phyloP scores from a whole-genome alignment of 1,140 invertebrate species.

The Uloborus diversus region DNA sequence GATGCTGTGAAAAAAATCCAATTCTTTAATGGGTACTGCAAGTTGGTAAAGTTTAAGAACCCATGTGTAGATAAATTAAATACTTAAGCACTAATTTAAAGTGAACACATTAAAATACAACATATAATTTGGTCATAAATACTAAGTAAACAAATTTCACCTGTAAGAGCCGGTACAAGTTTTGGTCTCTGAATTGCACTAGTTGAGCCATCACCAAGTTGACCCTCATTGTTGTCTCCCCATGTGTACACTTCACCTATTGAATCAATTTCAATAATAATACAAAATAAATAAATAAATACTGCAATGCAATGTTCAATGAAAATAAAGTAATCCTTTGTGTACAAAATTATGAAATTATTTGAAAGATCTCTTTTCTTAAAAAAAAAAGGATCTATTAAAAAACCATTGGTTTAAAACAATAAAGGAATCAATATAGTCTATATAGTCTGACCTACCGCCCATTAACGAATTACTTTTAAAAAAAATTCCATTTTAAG shows the following conservation, averaged over 20 bases:
- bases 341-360: background rate
- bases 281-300: background rate
- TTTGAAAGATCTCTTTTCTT: background rate
- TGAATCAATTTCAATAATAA: too few relatives aligned
- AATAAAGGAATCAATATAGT: too few relatives aligned
- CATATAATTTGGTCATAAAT: too few relatives aligned
- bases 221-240: constrained; percentile 95
- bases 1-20: too few relatives aligned
- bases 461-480: background rate
- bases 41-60: too few relatives aligned
- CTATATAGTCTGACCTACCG: background rate
- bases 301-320: background rate
- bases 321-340: background rate
- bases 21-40: too few relatives aligned
- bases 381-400: background rate
- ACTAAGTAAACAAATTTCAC: constrained; percentile 62
- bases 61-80: too few relatives aligned
- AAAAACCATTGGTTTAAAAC: too few relatives aligned
- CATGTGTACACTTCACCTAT: constrained; percentile 70
- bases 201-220: constrained; percentile 92
- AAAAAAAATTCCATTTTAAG: too few relatives aligned
- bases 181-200: constrained; percentile 90
- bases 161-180: constrained; percentile 83
- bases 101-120: too few relatives aligned
- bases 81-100: too few relatives aligned